Base-by-base conservation (phyloP, 1,140 invertebrate species). In the Diplogasteroides magnus region DNA sequence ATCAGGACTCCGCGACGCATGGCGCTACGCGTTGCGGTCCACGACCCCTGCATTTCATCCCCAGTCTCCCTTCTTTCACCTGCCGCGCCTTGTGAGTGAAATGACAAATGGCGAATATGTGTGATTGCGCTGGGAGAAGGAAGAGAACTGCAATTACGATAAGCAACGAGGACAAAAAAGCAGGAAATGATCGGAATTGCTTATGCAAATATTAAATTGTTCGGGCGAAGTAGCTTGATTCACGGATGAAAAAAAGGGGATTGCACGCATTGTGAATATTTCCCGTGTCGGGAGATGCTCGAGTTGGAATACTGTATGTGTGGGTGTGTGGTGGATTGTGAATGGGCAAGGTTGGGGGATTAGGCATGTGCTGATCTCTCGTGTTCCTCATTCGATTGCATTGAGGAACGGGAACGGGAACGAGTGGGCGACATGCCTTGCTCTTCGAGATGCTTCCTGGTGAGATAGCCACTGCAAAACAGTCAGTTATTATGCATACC, bases 401-500 rank as follows among this genome's bases (percentile, higher is more conserved):
- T 31, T 69, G 76, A 77, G 28, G 65, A 67, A 14, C 76, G 71
- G 14, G 78, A 80, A n/a, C 79, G 62, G 25, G 78, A 74, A 32
- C 79, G 79, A 55, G 68, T 74, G 11, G 75, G 59, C 1, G 67
- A 28, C 26, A 81, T 32, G 14, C 78, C 78, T 31, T 79, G 68
- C 56, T 81, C 79, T n/a, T 79, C 76, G 14, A 81, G 60, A 31
- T 77, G 69, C 61, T 81, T 81, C 2, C 79, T 62, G 27, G 80
- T 81, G 70, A 81, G 66, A 61, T 72, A 81, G 1, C 79, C 79
- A 15, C 79, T 81, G 64, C n/a, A n/a, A 73, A 75, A 78, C 19
- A 29, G 15, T 19, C 3, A 76, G 64, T 14, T 2, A 72, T 27
- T 19, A 64, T 31, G 2, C 2, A 28, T 25, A 75, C 14, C 29